Base-by-base conservation (phyloP, 92 coral and sea anemone species). In the Siderastrea radians region DNA sequence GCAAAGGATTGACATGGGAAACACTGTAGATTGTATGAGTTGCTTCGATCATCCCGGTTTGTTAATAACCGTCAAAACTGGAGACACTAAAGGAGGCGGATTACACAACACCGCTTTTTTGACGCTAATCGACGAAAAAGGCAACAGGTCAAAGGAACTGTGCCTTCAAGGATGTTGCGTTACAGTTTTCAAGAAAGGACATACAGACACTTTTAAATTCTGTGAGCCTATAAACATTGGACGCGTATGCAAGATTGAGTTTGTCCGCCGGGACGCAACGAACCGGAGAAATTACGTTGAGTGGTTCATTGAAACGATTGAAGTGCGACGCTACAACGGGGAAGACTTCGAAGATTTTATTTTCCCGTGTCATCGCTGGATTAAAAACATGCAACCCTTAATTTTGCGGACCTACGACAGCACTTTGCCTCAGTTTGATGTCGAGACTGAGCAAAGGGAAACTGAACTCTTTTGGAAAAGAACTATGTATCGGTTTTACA, bases 331-430 rank as follows among this genome's bases (percentile, higher is more conserved):
- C 12, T 95, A 94, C 84, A 38, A 6, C 46, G 89, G 86, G 8
- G 96, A 93, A 13, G 91, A 87, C 11, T 85, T 78, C 63, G 98
- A 91, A 71, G 88, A 91, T 73, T 65, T 94, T 48, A 85, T 98
- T 19, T 98, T 98, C 74, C 99, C 99, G 5, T 90, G 97, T 49
- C 93, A 98, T 80, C 98, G 99, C 9, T 98, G 99, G 99, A 85
- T 98, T 19, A 66, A 93, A 14, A 98, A 98, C 78, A 84, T 74
- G 62, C 95, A 92, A 49, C 93, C 96, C 2, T 81, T 98, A 11
- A 84, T 91, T 5, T 50, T 98, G 72, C 83, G 89, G 47, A 80
- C 79, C 55, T 94, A 83, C 77, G 99, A 98, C 73, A 92, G 95
- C 81, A 75, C 87, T 15, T 76, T 98, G 65, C 98, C 98, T 48